phyloP scores from a whole-genome alignment of 2,888 invertebrate species.

The Petrophora chlorosata region DNA sequence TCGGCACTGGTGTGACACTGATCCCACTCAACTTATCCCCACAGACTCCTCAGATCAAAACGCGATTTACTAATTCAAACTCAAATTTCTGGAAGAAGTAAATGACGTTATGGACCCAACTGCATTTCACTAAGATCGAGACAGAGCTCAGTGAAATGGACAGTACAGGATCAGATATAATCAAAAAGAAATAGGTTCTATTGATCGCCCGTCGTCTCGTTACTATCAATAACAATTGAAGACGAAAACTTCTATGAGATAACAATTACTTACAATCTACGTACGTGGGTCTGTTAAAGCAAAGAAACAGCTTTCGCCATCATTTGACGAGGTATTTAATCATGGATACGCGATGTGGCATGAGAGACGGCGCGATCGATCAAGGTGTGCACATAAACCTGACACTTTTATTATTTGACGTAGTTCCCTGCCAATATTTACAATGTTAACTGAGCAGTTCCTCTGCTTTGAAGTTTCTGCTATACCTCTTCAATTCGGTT shows the following conservation, averaged over 20 bases:
- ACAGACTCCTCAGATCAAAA: slow-evolving; percentile 24
- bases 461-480: slow-evolving; percentile 33
- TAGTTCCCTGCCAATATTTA: slow-evolving; percentile 53
- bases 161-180: slow-evolving; percentile 34
- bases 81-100: background rate
- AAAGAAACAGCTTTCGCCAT: slow-evolving; percentile 30
- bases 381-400: slow-evolving; percentile 62
- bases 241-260: slow-evolving; percentile 3
- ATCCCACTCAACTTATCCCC: slow-evolving; percentile 37
- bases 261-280: slow-evolving; percentile 13
- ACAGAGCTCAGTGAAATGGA: slow-evolving; percentile 2
- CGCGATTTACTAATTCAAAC: slow-evolving; percentile 3
- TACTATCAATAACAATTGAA: slow-evolving; percentile 32
- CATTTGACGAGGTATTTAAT: slow-evolving; percentile 37
- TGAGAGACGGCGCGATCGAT: slow-evolving; percentile 63
- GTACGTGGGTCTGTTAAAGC: slow-evolving; percentile 6
- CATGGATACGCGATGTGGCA: slow-evolving; percentile 27
- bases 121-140: slow-evolving; percentile 3
- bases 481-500: slow-evolving; percentile 31
- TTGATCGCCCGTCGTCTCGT: slow-evolving; percentile 45
- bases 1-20: slow-evolving; percentile 55
- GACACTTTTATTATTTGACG: slow-evolving; percentile 70
- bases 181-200: slow-evolving; percentile 30
- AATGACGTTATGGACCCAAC: slow-evolving; percentile 1
- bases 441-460: slow-evolving; percentile 34